These are phyloP conservation scores for Bubo bubo DNA, from an alignment of 2,113 vertebrate species.

Conservation along the genomic window DNA sequence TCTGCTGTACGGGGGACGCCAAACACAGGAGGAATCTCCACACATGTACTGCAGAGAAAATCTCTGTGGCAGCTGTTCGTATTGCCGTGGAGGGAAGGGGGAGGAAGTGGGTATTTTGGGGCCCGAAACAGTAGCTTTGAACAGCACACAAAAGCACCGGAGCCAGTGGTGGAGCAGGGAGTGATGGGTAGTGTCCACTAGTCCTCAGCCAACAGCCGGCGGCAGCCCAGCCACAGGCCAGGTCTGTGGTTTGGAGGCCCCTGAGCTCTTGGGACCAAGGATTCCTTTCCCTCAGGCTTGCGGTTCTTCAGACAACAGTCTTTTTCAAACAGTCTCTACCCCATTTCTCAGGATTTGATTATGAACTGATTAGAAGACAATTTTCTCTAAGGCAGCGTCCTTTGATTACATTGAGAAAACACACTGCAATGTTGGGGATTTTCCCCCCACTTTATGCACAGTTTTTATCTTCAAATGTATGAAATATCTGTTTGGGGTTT, in stretches of 20 bases:
- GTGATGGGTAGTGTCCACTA: background rate
- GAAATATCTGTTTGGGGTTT: background rate
- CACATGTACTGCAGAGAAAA: constrained; percentile 43
- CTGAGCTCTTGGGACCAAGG: background rate
- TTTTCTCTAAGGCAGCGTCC: background rate
- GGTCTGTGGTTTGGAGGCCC: constrained; percentile 20
- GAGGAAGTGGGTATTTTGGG: background rate
- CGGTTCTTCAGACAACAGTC: background rate
- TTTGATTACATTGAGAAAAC: background rate
- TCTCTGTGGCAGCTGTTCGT: constrained; percentile 17
- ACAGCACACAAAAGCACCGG: background rate
- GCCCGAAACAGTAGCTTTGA: constrained; percentile 8
- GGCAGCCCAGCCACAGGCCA: fast-evolving
- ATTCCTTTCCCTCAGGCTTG: constrained; percentile 8
- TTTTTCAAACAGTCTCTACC: background rate
- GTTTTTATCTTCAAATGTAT: background rate
- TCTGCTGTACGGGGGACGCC: background rate
- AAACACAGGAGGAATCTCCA: constrained; percentile 24
- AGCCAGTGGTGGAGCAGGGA: background rate
- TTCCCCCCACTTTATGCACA: background rate
- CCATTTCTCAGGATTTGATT: constrained; percentile 22
- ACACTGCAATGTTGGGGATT: too few relatives aligned
- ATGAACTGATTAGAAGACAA: background rate
- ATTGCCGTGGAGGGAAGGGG: background rate
- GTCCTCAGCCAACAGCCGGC: background rate